Conservation (phyloP, 2,888 invertebrate genomes). For the Drosophila hamatofila region DNA sequence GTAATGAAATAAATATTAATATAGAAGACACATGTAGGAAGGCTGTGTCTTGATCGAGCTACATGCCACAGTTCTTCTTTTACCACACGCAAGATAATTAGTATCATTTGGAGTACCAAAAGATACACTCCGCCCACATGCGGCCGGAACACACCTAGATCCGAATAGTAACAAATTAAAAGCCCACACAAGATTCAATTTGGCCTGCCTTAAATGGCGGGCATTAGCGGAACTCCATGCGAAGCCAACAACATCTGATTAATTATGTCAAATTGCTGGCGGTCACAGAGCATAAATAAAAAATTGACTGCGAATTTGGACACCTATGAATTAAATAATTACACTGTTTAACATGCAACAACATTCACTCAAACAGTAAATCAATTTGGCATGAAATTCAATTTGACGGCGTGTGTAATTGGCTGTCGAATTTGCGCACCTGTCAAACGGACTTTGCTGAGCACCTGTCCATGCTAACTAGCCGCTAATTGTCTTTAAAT, state of each 20-base stretch:
- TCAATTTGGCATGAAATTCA: slow-evolving; percentile 37
- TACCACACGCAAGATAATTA: not conserved
- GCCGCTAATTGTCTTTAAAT: slow-evolving; percentile 2
- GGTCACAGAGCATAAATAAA: slow-evolving; percentile 4
- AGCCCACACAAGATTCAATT: slow-evolving; percentile 15
- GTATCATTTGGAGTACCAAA: not conserved
- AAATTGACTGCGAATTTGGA: slow-evolving; percentile 25
- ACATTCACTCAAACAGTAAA: not conserved
- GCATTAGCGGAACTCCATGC: slow-evolving; percentile 2
- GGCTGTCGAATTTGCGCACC: slow-evolving; percentile 40
- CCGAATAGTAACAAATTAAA: not conserved
- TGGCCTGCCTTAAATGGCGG: slow-evolving; percentile 1
- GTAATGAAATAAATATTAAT: not conserved
- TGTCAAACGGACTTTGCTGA: slow-evolving; percentile 4
- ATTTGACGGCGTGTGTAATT: slow-evolving; percentile 50
- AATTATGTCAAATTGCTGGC: slow-evolving; percentile 24
- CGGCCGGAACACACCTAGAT: not conserved
- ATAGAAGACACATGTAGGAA: not conserved
- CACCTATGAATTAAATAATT: slow-evolving; percentile 7
- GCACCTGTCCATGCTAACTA: not conserved
- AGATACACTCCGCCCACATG: not conserved
- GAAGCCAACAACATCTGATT: slow-evolving; percentile 8
- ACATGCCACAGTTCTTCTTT: no score
- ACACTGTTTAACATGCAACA: slow-evolving; percentile 26
- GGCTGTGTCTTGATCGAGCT: not conserved